Evolutionary conservation across 2,888 invertebrate species (phyloP).

Genomic region (Cryptocephalus primarius): DNA sequence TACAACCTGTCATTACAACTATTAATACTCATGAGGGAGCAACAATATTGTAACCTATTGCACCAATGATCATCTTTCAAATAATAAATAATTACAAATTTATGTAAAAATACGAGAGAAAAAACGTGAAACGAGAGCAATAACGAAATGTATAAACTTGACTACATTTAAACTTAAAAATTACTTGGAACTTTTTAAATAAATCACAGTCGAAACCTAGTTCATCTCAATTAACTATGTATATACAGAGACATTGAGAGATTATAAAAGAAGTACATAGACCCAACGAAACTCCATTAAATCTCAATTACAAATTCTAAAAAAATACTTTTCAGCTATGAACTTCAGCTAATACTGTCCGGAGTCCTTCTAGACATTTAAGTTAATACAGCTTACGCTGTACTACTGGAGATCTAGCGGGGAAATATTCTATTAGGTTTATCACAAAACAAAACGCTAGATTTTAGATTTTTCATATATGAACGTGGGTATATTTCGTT

Average conservation of each 20-base stretch:
- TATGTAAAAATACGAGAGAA: conserved; percentile 7
- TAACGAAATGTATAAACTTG: conserved; percentile 8
- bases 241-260: conserved; percentile 19
- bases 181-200: conserved; percentile 12
- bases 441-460: too few species aligned
- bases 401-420: too few species aligned
- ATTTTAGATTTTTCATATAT: too few species aligned
- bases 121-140: background rate
- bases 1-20: conserved; percentile 20
- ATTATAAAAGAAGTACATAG: conserved; percentile 5
- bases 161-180: conserved; percentile 7
- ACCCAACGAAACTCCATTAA: background rate
- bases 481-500: too few species aligned
- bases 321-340: background rate
- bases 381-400: too few species aligned
- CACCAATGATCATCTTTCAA: conserved; percentile 12
- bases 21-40: conserved; percentile 26
- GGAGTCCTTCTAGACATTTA: too few species aligned
- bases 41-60: conserved; percentile 18
- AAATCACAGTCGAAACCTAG: conserved; percentile 28
- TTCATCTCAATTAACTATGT: conserved; percentile 18
- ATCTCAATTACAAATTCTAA: conserved; percentile 1
- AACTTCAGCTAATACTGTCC: too few species aligned
- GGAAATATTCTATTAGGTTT: too few species aligned
- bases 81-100: conserved; percentile 9